Base-by-base conservation (phyloP, 2,113 vertebrate species). In the Menidia beryllina region DNA sequence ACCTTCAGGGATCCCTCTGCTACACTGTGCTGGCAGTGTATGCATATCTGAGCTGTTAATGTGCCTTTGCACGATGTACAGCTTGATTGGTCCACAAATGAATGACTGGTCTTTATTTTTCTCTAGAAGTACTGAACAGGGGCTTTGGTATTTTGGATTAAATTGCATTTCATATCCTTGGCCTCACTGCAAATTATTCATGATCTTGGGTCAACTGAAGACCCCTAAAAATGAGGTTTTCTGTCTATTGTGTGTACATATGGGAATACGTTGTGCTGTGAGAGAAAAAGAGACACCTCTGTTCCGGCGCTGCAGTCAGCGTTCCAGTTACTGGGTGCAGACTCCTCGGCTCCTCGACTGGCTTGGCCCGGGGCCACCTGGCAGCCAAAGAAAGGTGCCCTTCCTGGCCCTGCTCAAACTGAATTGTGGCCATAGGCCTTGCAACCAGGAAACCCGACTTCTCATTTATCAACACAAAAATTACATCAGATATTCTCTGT, bases 351-450 rank as follows among this genome's bases (percentile, higher is more conserved):
- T 94, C 93, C 93, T 93, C 86, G 66, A 79, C 75, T 71, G 78
- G 75, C 87, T 91, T 94, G 93, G 93, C 93, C 60, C 53, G 0
- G 14, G 69, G 91, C 93, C 93, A 94, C 91, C 84, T 94, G 93
- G 93, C 93, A 94, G 76, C 82, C 86, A 91, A 92, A 93, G 86
- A 93, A 94, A 94, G 93, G 93, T 94, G 92, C 93, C 92, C 92
- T 91, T 89, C 85, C 91, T 92, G 92, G 91, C 88, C 92, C 83
- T 52, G 79, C 84, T 89, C 84, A 86, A 87, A 81, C 91, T 88
- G 91, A 91, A 88, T 70, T 82, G 82, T 45, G 82, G 80, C 89
- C 88, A 75, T 86, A 85, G 89, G 87, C 86, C 91, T 87, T 69
- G 84, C 91, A 91, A 92, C 91, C 88, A 91, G 87, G 88, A 92